Evolutionary conservation across 1,140 invertebrate genomes (phyloP), one percentile per base, ranked within the genome.

Genomic region (Zaprionus taronus): DNA sequence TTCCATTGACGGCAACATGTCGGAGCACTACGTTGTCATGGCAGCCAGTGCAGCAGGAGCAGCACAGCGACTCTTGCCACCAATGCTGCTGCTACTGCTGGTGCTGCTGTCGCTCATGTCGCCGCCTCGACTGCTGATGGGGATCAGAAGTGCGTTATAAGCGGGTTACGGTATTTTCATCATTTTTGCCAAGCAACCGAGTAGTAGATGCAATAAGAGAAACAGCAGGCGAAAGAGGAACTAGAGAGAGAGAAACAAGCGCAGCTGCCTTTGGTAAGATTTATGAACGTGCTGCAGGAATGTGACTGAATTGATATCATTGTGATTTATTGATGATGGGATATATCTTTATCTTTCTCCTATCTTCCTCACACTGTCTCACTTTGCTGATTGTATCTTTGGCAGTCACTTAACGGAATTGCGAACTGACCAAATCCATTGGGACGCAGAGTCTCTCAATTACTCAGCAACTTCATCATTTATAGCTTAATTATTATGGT

Each of bases 121-220:
- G 51, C 51, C 51, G 51, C 22, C 22, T 55, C 24, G 15, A 4
- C 34, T 57, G 22, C 26, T 64, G 58, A 62, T 74, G 51, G 28
- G 41, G 31, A 73, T 72, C 67, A 47, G 64, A 24, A 80, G 72
- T 87, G 69, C 53, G 83, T 80, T 67, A 78, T 86, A 86, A 86
- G 83, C 83, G 83, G 83, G 72, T 86, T 86, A 86, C 72, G 77
- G 64, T 57, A 80, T 87, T 86, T 87, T 80, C 77, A 66, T 78
- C 77, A 69, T 74, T 86, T 71, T 53, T 38, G 24, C 34, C 31
- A 3, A 61, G 47, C 22, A 70, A 47, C 24, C 31, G 14, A 68
- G 38, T 58, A 38, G 58, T 58, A 72, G 44, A 53, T 38, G 73
- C 62, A 72, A 47, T 24, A 34, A 36, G 56, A 22, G 20, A 31